These are phyloP conservation scores for Nasonovia ribisnigri DNA, from an alignment of 2,888 invertebrate genomes.

Conservation along the genomic window DNA sequence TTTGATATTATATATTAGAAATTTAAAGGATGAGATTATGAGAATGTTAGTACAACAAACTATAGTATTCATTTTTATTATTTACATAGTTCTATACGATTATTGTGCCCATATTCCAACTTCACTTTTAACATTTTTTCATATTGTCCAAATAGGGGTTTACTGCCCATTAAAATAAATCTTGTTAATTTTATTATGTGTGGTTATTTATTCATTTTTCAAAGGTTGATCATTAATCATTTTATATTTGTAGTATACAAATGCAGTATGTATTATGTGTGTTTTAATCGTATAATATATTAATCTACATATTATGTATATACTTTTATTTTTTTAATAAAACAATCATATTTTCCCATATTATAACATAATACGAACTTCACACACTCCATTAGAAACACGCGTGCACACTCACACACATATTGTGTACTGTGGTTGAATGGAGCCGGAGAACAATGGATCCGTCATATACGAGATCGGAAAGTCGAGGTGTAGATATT, in stretches of 20 bases:
- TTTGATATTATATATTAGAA: too few relatives aligned
- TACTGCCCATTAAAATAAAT: neutral
- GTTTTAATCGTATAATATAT: neutral
- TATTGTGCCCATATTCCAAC: neutral
- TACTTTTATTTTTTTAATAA: constrained; percentile 10
- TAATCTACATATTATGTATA: neutral
- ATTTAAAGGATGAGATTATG: neutral
- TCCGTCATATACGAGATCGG: constrained; percentile 16
- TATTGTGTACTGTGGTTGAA: neutral
- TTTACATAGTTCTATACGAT: neutral
- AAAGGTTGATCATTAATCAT: neutral
- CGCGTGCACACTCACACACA: neutral
- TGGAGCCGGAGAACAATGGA: constrained; percentile 20
- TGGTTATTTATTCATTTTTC: neutral
- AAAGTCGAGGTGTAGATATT: constrained; percentile 40
- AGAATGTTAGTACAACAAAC: neutral
- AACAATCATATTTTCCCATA: constrained; percentile 2
- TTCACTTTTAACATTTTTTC: neutral
- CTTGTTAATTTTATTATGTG: neutral
- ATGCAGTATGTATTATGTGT: neutral
- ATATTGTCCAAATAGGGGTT: neutral
- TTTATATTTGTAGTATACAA: neutral
- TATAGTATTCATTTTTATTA: neutral
- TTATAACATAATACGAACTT: constrained; percentile 22
- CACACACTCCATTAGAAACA: constrained; percentile 23